Conservation (phyloP, 2,888 invertebrate genomes). For the Elmis aenea region DNA sequence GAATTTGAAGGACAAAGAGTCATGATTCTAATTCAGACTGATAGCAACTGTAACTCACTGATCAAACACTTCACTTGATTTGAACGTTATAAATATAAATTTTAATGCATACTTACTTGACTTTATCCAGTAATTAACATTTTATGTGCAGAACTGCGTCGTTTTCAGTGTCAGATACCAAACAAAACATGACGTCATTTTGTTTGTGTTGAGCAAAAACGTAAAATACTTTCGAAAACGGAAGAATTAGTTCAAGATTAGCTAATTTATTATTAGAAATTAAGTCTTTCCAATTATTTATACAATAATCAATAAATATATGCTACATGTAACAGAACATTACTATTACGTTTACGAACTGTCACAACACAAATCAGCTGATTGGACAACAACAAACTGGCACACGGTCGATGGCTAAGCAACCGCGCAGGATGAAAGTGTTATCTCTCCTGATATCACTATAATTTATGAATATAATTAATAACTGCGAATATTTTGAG, state of each 20-base stretch:
- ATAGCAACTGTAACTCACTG: slow-evolving; percentile 17
- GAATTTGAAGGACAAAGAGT: slow-evolving; percentile 35
- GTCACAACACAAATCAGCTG: slow-evolving; percentile 35
- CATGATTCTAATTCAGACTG: slow-evolving; percentile 20
- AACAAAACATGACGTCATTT: slow-evolving; percentile 58
- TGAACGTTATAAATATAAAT: background rate
- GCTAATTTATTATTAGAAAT: no score
- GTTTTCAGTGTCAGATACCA: slow-evolving; percentile 49
- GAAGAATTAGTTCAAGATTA: no score
- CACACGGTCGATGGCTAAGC: background rate
- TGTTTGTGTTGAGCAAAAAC: slow-evolving; percentile 13
- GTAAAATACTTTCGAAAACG: no score
- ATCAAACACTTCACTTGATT: background rate
- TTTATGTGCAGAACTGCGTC: slow-evolving; percentile 54
- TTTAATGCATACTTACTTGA: slow-evolving; percentile 18
- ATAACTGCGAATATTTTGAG: no score
- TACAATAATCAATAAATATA: background rate
- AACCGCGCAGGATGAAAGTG: background rate
- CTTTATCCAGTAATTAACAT: slow-evolving; percentile 30
- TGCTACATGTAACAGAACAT: background rate
- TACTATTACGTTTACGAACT: slow-evolving; percentile 13
- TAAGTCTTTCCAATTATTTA: no score
- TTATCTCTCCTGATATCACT: background rate
- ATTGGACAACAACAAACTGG: slow-evolving; percentile 22
- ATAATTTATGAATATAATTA: background rate